Evolutionary conservation across 2,888 invertebrate genomes (phyloP), one percentile per base, ranked within the genome.

Genomic region (Lasioglossum oenotherae): DNA sequence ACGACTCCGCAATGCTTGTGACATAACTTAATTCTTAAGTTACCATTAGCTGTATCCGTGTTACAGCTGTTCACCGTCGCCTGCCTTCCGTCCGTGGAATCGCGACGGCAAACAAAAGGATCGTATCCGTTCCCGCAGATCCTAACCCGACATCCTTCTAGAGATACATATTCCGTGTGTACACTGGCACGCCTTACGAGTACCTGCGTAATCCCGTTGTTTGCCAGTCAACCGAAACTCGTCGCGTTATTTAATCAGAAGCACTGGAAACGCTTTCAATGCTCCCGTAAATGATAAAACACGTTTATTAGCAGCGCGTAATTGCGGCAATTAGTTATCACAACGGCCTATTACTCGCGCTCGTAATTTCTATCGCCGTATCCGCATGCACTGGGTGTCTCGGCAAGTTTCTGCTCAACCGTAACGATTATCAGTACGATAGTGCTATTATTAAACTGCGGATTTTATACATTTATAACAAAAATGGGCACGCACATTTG

Each of bases 101-200:
- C 81, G 85, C 81, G 44, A 78, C 74, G 72, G 81, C 84, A 81
- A 85, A 85, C 86, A 86, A 85, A 86, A 85, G 86, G 81, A 85
- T 86, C 85, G 74, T 81, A 85, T 86, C 85, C 81, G 71, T 84
- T 84, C 73, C 85, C 80, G 84, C 64, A 38, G 84, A 84, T 85
- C 46, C 75, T 84, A 75, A 76, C 85, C 74, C 81, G 86, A 81
- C 81, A 75, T 72, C 74, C 86, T 78, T 81, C 60, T 44, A 46
- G 85, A 81, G 81, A 86, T 81, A 72, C 78, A 67, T 78, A 75
- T 81, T 67, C 81, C 41, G 78, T 64, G 69, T 46, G 75, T 60
- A 4, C 44, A 23, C 67, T 19, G 41, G 77, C 74, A 67, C 81
- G 38, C 80, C 84, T 84, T 84, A 67, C 84, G 19, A 79, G 84